Evolutionary conservation across 2,888 invertebrate species (phyloP), one percentile per base, ranked within the genome.

Genomic region (Heliconius erato): DNA sequence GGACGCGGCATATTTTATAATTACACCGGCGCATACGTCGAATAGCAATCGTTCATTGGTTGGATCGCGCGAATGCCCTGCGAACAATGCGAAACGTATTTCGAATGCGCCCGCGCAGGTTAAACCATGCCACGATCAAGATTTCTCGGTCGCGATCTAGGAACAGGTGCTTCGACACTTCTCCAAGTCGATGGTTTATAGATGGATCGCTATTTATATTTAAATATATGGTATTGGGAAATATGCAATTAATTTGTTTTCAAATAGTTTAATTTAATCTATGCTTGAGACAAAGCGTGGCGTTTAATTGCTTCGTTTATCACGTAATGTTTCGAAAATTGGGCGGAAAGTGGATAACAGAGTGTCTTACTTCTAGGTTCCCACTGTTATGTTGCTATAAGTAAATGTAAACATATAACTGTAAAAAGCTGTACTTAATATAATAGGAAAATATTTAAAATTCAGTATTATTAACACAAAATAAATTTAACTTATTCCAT

Each of bases 141-240:
- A 94, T 94, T 91, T 91, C 91, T 92, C 91, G 93, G 91, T 91
- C 93, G 92, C 92, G 93, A 93, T 94, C 93, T 91, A 92, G 89
- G 92, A 94, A 94, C 94, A 94, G 94, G 94, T 94, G 94, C 91
- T 89, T 84, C 84, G 84, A 86, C 88, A 87, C 86, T 86, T 84
- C 83, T 85, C 81, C 26, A 71, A 82, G 83, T 16, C 16, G n/a
- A 85, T 82, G 84, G 80, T 81, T 83, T 82, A 86, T 84, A 74
- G 80, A 23, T 68, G 74, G 74, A 83, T 76, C 59, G 82, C 82
- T 83, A n/a, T n/a, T n/a, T n/a, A 80, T 81, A 79, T 84, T 84
- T 82, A 81, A 79, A 80, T 72, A 78, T 83, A 79, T 74, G n/a
- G 23, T 19, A 54, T 32, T 68, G 40, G n/a, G 32, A 28, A 28